Evolutionary conservation across 2,888 invertebrate species (phyloP).

Genomic region (Andrena minutula): DNA sequence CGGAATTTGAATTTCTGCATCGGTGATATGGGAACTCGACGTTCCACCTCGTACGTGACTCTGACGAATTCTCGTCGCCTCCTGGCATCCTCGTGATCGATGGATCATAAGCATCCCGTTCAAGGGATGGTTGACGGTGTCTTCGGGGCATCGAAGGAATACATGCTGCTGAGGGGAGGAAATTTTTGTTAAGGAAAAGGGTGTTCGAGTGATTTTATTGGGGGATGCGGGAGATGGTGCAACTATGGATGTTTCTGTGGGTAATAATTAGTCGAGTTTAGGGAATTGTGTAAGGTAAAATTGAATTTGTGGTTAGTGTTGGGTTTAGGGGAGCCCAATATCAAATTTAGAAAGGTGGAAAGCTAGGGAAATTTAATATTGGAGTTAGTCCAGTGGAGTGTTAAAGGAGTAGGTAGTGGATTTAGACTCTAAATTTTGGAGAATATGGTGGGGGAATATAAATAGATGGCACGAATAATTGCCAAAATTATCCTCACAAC

Average conservation of each 20-base stretch:
- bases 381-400: too few relatives aligned
- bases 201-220: background rate
- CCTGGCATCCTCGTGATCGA: slow-evolving; percentile 62
- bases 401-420: too few relatives aligned
- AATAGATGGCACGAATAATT: too few relatives aligned
- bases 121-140: slow-evolving; percentile 39
- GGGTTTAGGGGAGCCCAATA: too few relatives aligned
- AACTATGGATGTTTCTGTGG: too few relatives aligned
- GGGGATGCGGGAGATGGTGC: too few relatives aligned
- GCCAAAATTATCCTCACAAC: too few relatives aligned
- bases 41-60: slow-evolving; percentile 75
- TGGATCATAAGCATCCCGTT: slow-evolving; percentile 82
- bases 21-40: slow-evolving; percentile 83
- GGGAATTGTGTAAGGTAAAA: background rate
- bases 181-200: background rate
- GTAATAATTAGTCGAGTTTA: background rate
- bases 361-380: too few relatives aligned
- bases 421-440: too few relatives aligned
- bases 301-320: too few relatives aligned
- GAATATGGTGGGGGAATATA: too few relatives aligned
- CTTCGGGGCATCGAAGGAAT: slow-evolving; percentile 7
- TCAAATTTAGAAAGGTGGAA: too few relatives aligned
- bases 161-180: background rate
- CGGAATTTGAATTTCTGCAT: slow-evolving; percentile 84
- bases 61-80: slow-evolving; percentile 50